Base-by-base conservation (phyloP, 2,888 invertebrate genomes). In the Hydriomena furcata region DNA sequence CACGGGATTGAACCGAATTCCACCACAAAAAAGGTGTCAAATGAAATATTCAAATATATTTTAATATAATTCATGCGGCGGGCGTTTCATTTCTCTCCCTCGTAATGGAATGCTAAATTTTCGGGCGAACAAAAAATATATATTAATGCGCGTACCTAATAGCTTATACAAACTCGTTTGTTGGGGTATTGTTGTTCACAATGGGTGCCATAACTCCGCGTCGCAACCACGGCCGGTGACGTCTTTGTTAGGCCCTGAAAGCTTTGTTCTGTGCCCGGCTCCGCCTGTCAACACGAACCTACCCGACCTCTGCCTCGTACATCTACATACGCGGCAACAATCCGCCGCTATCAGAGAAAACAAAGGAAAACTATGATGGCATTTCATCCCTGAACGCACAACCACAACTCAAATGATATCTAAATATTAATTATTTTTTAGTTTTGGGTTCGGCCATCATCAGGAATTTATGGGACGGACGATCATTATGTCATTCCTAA, bases 31-130 rank as follows among this genome's bases (percentile, higher is more conserved):
- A 89, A 89, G 90, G 90, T 90, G 90, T 90, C 90, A 90, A 90
- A 90, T 90, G 90, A 90, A 90, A 90, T 90, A 90, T 90, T 90
- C 90, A 90, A 90, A 90, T 90, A 89, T 90, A 90, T 90, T 90
- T 89, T 90, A 90, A 90, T 90, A 90, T 90, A 90, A 90, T 90
- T 90, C 90, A 90, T 89, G 88, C 89, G 85, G 89, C 90, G 87
- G 87, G 89, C 88, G 87, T 90, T 90, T 88, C 89, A 90, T 90
- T 89, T 89, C 90, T 87, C 88, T 88, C 89, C 90, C 90, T 82
- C 83, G 88, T 90, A 90, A 90, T 89, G 90, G 90, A 90, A 90
- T 89, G 90, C 90, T 84, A 88, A 90, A 90, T 90, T 89, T 89
- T 89, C 86, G 83, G 88, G 86, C 81, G 84, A 85, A 87, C 90